Percentiles rank a stretch among this genome's conserved stretches.
These are phyloP conservation scores for Crotophaga sulcirostris DNA, from an alignment of 2,113 vertebrate genomes.

Conservation along the genomic window DNA sequence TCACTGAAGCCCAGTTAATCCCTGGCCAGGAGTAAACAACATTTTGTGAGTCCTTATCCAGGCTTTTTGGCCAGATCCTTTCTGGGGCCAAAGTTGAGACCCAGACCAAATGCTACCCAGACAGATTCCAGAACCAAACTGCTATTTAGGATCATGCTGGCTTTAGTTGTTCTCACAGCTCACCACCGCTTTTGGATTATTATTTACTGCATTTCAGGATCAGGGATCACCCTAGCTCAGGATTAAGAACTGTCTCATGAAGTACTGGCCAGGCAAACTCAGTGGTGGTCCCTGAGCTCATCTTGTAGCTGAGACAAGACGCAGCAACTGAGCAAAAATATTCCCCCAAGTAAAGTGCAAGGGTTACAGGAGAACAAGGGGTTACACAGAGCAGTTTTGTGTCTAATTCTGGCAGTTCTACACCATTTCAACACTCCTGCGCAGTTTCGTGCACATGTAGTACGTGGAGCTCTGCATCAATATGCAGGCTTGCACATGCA, in stretches of 20 bases:
- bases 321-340: not conserved
- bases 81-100: not conserved
- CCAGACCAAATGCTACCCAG: not conserved
- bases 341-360: not conserved
- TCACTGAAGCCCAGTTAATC: not conserved
- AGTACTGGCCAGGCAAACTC: not conserved
- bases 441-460: not conserved
- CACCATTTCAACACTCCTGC: not conserved
- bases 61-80: not conserved
- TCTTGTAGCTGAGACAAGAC: not conserved
- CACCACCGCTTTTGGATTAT: not conserved
- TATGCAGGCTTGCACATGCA: rapidly evolving
- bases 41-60: not conserved
- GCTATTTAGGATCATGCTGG: not conserved
- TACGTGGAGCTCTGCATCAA: not conserved
- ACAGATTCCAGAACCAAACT: not conserved
- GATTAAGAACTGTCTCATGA: not conserved
- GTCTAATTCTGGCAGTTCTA: not conserved
- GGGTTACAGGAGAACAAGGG: not conserved
- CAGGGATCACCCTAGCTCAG: not conserved
- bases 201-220: not conserved
- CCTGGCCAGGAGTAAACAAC: not conserved
- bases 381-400: not conserved
- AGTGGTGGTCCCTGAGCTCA: not conserved
- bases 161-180: not conserved